These are phyloP conservation scores for Astatotilapia flaviijosephi DNA, from an alignment of 2,113 vertebrate species.

Conservation along the genomic window DNA sequence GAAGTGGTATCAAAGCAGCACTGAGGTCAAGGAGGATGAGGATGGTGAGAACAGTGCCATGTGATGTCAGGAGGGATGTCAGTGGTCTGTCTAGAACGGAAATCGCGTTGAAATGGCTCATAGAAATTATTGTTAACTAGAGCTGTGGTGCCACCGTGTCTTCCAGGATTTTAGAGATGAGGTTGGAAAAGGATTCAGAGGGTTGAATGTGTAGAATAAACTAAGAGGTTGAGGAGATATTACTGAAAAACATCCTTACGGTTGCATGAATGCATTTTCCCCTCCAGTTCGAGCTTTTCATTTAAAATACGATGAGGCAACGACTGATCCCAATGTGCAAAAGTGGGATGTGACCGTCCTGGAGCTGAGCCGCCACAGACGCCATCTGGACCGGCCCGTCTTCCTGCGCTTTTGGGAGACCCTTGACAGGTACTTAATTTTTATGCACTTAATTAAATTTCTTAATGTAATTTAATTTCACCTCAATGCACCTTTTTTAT, in stretches of 20 bases:
- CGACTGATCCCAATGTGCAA: conserved; percentile 93
- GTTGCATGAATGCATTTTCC: neutral
- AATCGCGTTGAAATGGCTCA: fast-evolving
- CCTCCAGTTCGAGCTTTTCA: conserved; percentile 94
- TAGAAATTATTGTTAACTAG: neutral
- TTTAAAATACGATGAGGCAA: conserved; percentile 95
- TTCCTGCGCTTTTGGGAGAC: conserved; percentile 98
- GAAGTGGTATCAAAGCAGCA: neutral
- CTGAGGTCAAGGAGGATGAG: neutral
- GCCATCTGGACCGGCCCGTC: conserved; percentile 92
- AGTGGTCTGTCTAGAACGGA: neutral
- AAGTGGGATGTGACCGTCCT: conserved; percentile 97
- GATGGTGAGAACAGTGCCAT: neutral
- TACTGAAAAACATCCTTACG: neutral
- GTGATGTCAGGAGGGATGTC: neutral
- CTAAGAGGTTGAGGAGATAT: neutral
- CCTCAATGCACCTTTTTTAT: neutral
- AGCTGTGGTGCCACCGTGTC: neutral
- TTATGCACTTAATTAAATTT: neutral
- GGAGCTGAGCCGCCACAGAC: conserved; percentile 95
- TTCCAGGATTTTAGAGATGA: neutral
- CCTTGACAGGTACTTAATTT: conserved; percentile 82
- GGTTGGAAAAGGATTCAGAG: neutral
- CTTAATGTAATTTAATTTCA: neutral
- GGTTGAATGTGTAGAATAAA: neutral